Conservation (phyloP, 1,140 invertebrate genomes). For the Paraescarpia echinospica region DNA sequence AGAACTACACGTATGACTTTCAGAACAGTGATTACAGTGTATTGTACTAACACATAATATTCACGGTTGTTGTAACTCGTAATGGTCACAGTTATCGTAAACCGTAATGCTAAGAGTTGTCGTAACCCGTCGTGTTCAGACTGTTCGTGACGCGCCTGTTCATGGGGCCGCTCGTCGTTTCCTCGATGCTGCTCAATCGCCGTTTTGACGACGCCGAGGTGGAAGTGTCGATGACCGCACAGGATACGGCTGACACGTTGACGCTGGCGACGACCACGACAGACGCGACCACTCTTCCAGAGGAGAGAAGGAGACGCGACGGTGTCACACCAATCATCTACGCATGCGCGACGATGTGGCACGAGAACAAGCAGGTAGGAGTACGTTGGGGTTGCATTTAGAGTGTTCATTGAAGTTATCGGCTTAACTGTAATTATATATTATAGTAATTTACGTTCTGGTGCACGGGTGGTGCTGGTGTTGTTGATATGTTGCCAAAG, state of each 20-base stretch:
- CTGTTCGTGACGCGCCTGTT: slow-evolving; percentile 96
- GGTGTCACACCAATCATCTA: slow-evolving; percentile 47
- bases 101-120: no score
- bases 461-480: no score
- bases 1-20: no score
- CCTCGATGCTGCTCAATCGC: slow-evolving; percentile 92
- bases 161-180: slow-evolving; percentile 87
- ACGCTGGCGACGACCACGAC: no score
- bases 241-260: slow-evolving; percentile 26
- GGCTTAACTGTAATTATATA: neutral
- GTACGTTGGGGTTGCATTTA: neutral
- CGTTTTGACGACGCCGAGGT: slow-evolving; percentile 81
- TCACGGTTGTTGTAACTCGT: no score
- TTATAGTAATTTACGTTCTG: no score
- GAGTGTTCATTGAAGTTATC: neutral
- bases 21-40: no score
- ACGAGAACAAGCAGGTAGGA: slow-evolving; percentile 43
- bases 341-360: slow-evolving; percentile 57
- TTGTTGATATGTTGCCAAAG: no score
- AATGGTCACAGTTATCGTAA: no score
- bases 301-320: neutral
- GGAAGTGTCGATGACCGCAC: slow-evolving; percentile 27
- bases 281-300: neutral
- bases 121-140: no score
- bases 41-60: no score